Evolutionary conservation across 2,888 invertebrate species (phyloP), one percentile per base, ranked within the genome.

Genomic region (Emmelina monodactyla): DNA sequence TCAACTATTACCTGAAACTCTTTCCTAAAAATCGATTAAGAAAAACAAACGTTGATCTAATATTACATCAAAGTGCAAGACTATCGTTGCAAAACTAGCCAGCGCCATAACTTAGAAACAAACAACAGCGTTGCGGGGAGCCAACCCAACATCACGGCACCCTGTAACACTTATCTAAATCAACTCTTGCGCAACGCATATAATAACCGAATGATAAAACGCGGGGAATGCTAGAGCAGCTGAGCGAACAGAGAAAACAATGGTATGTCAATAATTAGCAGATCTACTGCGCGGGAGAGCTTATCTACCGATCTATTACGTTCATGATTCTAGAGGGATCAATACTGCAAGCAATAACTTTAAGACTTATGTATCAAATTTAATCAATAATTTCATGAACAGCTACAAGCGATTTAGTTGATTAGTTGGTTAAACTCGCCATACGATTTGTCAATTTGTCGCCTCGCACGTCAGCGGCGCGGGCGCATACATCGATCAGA

Each of bases 391-490:
- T n/a, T n/a, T n/a, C n/a, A n/a, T n/a, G n/a, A n/a, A n/a, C n/a
- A n/a, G n/a, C n/a, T n/a, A n/a, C n/a, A n/a, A n/a, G n/a, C n/a
- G n/a, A n/a, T n/a, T n/a, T n/a, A n/a, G n/a, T n/a, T n/a, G 39
- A 49, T 34, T 19, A 29, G 36, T 49, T 52, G 53, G 55, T 59
- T 52, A 49, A 51, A 51, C 50, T 44, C 42, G 42, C 39, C 31
- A 35, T 41, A 32, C 56, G 54, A 64, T 65, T 62, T 61, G 61
- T 67, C 64, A 62, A 52, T 50, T 45, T 49, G 53, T 39, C 43
- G 42, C 41, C 43, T 38, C 38, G 32, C 38, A 34, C 40, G 40
- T 38, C 35, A n/a, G n/a, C n/a, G n/a, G 41, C 38, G 41, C 14
- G 30, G 28, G 34, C 42, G 19, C 19, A 19, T 19, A 9, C 19